Evolutionary conservation across 2,888 invertebrate species (phyloP).

Genomic region (Coenonympha arcania): DNA sequence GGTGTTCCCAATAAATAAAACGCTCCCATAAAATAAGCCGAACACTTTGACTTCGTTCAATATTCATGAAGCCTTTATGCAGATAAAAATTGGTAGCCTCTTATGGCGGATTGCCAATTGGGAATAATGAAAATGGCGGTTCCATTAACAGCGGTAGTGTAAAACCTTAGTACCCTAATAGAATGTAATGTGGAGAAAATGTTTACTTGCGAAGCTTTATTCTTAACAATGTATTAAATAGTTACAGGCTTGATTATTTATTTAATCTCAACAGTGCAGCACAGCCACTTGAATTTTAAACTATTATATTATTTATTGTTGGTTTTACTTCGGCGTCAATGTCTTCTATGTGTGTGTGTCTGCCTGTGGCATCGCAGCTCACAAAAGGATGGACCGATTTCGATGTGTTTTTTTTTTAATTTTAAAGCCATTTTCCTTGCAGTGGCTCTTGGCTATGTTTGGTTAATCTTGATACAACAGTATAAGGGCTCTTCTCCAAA

Average conservation of each 20-base stretch:
- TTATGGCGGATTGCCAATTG: conserved; percentile 58
- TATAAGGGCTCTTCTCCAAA: no score
- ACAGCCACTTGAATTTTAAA: no score
- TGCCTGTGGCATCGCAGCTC: no score
- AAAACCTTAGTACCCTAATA: conserved; percentile 18
- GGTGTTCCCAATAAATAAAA: conserved; percentile 58
- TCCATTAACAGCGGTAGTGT: conserved; percentile 13
- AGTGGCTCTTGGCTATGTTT: no score
- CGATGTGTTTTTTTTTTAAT: no score
- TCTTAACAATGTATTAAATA: neutral
- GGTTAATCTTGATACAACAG: no score
- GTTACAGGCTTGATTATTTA: neutral
- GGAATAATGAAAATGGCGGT: conserved; percentile 39
- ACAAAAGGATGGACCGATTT: no score
- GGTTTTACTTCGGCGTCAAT: no score
- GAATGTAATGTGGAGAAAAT: conserved; percentile 17
- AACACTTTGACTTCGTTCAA: conserved; percentile 61
- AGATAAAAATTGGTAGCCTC: conserved; percentile 37
- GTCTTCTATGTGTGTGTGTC: no score
- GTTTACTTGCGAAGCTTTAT: conserved; percentile 7
- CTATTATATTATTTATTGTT: no score
- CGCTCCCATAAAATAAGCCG: conserved; percentile 55
- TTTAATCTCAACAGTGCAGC: no score
- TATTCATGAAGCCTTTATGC: conserved; percentile 37
- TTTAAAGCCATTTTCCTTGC: no score